These are phyloP conservation scores for Agriopis leucophaearia DNA, from an alignment of 2,888 invertebrate genomes.

Conservation along the genomic window DNA sequence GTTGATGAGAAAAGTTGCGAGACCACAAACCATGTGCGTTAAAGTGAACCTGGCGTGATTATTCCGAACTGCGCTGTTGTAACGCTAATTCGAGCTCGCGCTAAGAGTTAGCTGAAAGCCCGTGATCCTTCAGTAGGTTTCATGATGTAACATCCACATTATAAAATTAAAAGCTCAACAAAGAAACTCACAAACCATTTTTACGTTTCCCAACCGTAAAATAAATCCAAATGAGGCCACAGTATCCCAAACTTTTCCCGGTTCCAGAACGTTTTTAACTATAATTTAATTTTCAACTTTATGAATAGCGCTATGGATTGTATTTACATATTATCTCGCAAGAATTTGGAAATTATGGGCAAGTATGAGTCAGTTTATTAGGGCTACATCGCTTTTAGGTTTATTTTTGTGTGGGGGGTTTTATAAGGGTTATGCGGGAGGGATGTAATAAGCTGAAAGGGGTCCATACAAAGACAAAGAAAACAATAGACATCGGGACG, in stretches of 20 bases:
- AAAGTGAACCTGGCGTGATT: no score
- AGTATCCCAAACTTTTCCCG: background rate
- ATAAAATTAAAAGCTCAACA: background rate
- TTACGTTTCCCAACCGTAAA: background rate
- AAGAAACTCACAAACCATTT: background rate
- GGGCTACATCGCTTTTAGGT: background rate
- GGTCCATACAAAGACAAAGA: no score
- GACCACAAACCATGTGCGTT: no score
- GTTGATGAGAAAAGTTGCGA: no score
- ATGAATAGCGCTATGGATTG: background rate
- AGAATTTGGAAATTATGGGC: constrained; percentile 11
- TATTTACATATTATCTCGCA: constrained; percentile 14
- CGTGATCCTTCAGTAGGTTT: no score
- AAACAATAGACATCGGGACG: no score
- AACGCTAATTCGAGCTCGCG: no score
- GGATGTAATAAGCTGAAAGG: no score
- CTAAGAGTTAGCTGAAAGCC: no score
- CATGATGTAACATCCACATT: no score
- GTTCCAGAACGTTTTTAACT: constrained; percentile 22
- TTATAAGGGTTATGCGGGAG: no score
- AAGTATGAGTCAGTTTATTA: constrained; percentile 1
- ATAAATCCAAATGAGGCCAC: constrained; percentile 13
- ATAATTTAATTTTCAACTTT: constrained; percentile 28
- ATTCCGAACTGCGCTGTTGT: no score
- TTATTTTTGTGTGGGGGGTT: background rate